Percentiles rank a stretch among this genome's conserved stretches.
phyloP scores from a whole-genome alignment of 2,888 invertebrate genomes.

The Perdita meconis region DNA sequence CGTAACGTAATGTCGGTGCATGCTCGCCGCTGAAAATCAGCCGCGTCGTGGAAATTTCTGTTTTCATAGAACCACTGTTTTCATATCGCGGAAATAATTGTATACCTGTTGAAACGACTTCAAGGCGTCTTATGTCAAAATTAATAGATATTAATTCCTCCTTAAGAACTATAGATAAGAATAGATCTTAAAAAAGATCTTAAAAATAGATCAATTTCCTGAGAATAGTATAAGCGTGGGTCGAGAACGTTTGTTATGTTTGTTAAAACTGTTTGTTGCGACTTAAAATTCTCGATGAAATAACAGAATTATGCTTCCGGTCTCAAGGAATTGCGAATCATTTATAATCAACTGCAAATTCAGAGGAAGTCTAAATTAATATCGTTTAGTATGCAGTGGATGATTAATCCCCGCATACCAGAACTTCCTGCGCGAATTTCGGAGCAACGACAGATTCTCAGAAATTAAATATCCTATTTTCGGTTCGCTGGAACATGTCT shows the following conservation, averaged over 20 bases:
- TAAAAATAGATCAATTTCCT: too few species aligned
- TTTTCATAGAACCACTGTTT: constrained; percentile 1
- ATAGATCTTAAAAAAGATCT: too few species aligned
- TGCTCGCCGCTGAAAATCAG: constrained; percentile 5
- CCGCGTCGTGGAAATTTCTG: background rate
- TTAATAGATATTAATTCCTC: too few species aligned
- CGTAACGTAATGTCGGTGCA: constrained; percentile 9
- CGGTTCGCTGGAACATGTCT: background rate
- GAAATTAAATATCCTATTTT: constrained; percentile 33
- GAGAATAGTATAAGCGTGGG: constrained; percentile 8
- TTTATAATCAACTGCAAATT: background rate
- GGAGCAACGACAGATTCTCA: background rate
- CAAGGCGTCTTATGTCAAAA: too few species aligned
- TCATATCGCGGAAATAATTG: background rate
- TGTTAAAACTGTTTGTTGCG: background rate
- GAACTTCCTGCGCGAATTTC: background rate
- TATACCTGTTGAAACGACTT: too few species aligned
- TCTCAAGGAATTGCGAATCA: background rate
- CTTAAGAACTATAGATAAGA: too few species aligned
- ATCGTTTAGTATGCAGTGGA: background rate
- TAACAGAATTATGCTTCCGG: constrained; percentile 20
- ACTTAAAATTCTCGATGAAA: background rate
- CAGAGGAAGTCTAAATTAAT: constrained; percentile 12
- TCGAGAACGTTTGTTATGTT: background rate
- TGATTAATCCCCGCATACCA: constrained; percentile 23